These are phyloP conservation scores for Pao palembangensis DNA, from an alignment of 2,113 vertebrate species.

Conservation along the genomic window DNA sequence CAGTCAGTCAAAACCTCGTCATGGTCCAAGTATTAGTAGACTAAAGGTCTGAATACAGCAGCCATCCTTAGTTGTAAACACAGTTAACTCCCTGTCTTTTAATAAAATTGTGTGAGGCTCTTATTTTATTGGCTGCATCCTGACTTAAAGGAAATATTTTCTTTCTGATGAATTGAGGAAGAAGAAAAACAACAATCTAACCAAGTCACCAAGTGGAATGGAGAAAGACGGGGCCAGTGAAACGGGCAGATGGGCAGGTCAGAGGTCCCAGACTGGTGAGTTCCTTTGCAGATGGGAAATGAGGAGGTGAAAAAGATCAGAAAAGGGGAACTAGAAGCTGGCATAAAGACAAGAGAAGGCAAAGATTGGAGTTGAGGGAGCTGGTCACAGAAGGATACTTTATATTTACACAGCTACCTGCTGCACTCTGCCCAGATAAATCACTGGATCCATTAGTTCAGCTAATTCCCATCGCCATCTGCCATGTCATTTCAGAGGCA, in stretches of 20 bases:
- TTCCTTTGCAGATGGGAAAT: slow-evolving; percentile 32
- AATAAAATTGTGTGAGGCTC: too few relatives aligned
- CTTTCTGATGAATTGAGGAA: background rate
- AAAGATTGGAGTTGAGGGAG: background rate
- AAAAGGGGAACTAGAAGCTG: background rate
- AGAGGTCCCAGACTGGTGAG: slow-evolving; percentile 24
- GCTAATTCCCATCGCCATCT: slow-evolving; percentile 71
- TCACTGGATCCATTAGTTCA: slow-evolving; percentile 61
- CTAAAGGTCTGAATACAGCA: too few relatives aligned
- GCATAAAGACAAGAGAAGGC: background rate
- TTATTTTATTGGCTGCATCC: too few relatives aligned
- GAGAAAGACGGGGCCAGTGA: background rate
- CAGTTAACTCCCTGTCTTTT: too few relatives aligned
- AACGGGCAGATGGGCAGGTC: slow-evolving; percentile 2
- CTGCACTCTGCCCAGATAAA: slow-evolving; percentile 53
- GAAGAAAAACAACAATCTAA: slow-evolving; percentile 2
- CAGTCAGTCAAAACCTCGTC: too few relatives aligned
- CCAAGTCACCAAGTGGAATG: background rate
- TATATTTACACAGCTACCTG: slow-evolving; percentile 56
- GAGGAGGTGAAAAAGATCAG: slow-evolving; percentile 12
- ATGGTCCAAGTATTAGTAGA: too few relatives aligned
- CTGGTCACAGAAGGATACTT: slow-evolving; percentile 54
- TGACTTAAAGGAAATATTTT: too few relatives aligned
- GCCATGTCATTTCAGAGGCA: slow-evolving; percentile 60
- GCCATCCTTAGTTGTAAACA: too few relatives aligned